A percentile compares a stretch with the other conserved stretches of the same genome.
Evolutionary conservation across 2,797 vertebrate species (phyloP).

Genomic region (Synanceia verrucosa): DNA sequence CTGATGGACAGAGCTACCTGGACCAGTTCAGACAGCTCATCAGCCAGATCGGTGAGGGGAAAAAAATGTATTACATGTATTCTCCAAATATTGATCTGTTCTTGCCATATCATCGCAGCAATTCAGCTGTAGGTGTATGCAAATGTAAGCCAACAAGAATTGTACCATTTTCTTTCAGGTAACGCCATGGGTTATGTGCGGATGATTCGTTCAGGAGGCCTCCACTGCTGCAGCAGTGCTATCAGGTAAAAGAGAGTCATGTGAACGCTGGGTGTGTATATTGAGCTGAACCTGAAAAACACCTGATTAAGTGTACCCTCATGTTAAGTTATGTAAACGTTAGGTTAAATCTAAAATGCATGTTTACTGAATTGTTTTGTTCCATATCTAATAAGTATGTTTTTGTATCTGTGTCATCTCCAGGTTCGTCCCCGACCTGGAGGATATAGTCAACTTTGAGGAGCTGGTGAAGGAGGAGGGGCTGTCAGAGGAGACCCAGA

Average conservation of each 20-base stretch:
- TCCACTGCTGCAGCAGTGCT: constrained; percentile 98
- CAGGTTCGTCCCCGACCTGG: constrained; percentile 98
- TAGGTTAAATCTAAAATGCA: not conserved
- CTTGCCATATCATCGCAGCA: not conserved
- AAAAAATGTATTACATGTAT: not conserved
- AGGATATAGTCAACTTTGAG: constrained; percentile 99
- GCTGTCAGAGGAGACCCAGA: constrained; percentile 93
- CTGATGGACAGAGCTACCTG: constrained; percentile 97
- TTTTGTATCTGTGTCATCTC: constrained; percentile 6
- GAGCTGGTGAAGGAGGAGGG: constrained; percentile 97
- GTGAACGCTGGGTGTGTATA: not conserved
- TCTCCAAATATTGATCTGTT: not conserved
- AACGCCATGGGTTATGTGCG: constrained; percentile 98
- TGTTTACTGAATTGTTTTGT: not conserved
- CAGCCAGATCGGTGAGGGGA: constrained; percentile 96
- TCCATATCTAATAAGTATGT: not conserved
- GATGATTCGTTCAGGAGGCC: constrained; percentile 98
- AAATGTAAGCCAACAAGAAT: not conserved
- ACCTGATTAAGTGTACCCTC: not conserved
- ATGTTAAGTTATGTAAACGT: not conserved
- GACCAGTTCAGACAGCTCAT: constrained; percentile 99
- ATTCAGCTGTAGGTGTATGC: not conserved
- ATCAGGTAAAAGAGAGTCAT: constrained; percentile 86
- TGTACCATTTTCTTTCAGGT: constrained; percentile 75
- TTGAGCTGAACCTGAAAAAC: too few species aligned